Evolutionary conservation across 2,888 invertebrate genomes (phyloP), one percentile per base, ranked within the genome.

Genomic region (Tipula helvola): DNA sequence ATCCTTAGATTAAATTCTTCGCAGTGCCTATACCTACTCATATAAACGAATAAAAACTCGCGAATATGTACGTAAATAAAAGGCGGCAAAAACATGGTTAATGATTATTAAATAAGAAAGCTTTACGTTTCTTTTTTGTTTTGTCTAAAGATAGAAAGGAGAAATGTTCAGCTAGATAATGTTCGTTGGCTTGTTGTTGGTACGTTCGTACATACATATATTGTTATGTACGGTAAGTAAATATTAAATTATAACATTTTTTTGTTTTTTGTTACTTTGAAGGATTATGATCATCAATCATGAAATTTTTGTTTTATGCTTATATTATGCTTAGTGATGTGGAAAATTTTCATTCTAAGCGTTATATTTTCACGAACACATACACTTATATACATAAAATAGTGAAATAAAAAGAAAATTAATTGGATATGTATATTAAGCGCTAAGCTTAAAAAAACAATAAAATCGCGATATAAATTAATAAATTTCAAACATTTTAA

Each of bases 61-160:
- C 28, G 71, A 28, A 16, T 57, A 57, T 57, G 28, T 71, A 71
- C 71, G 28, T 71, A 28, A 71, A 71, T 71, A 71, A 57, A n/a
- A 57, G 28, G 71, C 71, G 71, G 71, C 71, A 71, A 10, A 71
- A 71, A 71, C 71, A 71, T 71, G 71, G 28, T 71, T 71, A 71
- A 71, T 71, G 71, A 71, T 71, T 71, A 71, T 71, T 71, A 71
- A 71, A 71, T 71, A 71, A 71, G 71, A 71, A 71, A 71, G 71
- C 71, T 71, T 18, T 28, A 71, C 28, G 71, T 71, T 28, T 28
- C 10, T 16, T 52, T 28, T 28, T 28, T 52, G n/a, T 52, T 47
- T 57, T 57, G 8, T 57, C 5, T 57, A 12, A 28, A 71, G 71
- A 71, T 71, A 71, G 71, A 71, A 52, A 52, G n/a, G n/a, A 13